These are phyloP conservation scores for Palythoa grandiflora DNA, from an alignment of 92 coral and sea anemone species.

Conservation along the genomic window DNA sequence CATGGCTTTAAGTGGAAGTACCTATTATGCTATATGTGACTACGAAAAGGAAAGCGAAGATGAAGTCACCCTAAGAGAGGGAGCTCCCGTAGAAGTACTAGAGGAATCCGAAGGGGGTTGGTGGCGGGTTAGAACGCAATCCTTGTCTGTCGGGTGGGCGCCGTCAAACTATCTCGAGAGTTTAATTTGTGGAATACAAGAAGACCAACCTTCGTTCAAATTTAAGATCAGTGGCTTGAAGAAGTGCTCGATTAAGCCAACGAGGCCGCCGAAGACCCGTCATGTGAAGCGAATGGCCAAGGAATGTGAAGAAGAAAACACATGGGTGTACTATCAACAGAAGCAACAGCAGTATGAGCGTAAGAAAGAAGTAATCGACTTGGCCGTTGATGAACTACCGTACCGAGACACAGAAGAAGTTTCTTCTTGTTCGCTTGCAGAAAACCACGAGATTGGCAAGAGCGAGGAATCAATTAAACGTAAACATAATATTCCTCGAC, in stretches of 20 bases:
- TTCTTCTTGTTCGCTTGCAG: neutral
- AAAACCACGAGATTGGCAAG: neutral
- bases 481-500: neutral
- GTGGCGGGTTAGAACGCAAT: slow-evolving; percentile 92
- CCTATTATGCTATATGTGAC: slow-evolving; percentile 65
- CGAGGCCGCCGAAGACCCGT: slow-evolving; percentile 33
- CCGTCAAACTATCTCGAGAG: slow-evolving; percentile 90
- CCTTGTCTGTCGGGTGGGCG: slow-evolving; percentile 93
- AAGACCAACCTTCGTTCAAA: neutral
- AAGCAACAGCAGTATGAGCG: slow-evolving; percentile 37
- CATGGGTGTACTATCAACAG: slow-evolving; percentile 35
- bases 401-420: neutral
- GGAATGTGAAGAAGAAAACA: slow-evolving; percentile 57
- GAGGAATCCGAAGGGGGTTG: slow-evolving; percentile 89
- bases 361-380: neutral
- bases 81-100: slow-evolving; percentile 81
- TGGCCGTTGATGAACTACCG: neutral
- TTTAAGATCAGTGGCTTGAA: neutral
- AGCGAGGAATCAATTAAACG: neutral
- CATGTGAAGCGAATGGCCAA: slow-evolving; percentile 53
- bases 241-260: slow-evolving; percentile 9
- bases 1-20: neutral
- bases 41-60: slow-evolving; percentile 72
- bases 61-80: slow-evolving; percentile 79
- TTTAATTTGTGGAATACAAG: neutral